Percentiles rank a stretch among this genome's conserved stretches.
These are phyloP conservation scores for Stenurella melanura DNA, from an alignment of 2,888 invertebrate genomes.

Conservation along the genomic window DNA sequence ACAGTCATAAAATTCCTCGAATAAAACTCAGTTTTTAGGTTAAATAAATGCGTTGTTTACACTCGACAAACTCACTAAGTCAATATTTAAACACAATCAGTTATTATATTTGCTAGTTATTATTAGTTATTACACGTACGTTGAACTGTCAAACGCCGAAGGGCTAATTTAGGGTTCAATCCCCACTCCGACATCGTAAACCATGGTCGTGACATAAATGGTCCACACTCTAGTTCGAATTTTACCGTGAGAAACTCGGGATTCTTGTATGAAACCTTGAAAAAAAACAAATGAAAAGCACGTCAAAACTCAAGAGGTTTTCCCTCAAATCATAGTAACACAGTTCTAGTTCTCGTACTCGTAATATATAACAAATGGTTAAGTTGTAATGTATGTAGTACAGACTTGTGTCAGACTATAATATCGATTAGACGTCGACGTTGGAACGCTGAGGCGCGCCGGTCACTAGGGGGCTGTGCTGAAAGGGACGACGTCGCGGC, in stretches of 20 bases:
- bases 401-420: conserved; percentile 70
- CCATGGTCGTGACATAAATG: conserved; percentile 9
- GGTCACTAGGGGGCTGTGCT: conserved; percentile 62
- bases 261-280: neutral
- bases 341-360: conserved; percentile 38
- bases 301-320: conserved; percentile 10
- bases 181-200: conserved; percentile 18
- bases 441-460: conserved; percentile 58
- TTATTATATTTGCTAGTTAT: neutral
- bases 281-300: neutral
- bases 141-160: conserved; percentile 34
- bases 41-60: conserved; percentile 7
- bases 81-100: conserved; percentile 13
- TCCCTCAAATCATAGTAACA: conserved; percentile 39
- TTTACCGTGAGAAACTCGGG: neutral
- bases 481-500: conserved; percentile 51
- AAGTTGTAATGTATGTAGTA: conserved; percentile 58
- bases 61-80: neutral
- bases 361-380: conserved; percentile 19
- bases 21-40: conserved; percentile 10
- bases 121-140: conserved; percentile 35
- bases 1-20: neutral
- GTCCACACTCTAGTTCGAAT: conserved; percentile 14
- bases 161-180: conserved; percentile 23
- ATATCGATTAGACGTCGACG: conserved; percentile 69